Percentiles rank a stretch among this genome's conserved stretches.
Evolutionary conservation across 2,888 invertebrate species (phyloP).

Genomic region (Trissonchulus latispiculum): DNA sequence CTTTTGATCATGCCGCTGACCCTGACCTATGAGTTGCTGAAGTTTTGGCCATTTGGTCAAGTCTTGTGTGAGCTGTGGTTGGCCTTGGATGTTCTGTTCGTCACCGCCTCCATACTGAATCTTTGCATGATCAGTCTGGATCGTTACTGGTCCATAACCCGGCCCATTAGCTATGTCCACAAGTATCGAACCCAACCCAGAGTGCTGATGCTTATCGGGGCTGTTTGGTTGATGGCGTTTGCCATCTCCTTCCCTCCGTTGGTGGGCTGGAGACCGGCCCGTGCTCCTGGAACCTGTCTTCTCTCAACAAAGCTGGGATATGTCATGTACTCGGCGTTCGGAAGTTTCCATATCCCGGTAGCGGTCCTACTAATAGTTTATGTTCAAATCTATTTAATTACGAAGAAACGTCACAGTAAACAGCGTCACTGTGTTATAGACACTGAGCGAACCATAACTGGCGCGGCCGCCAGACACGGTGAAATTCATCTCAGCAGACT

Average conservation of each 20-base stretch:
- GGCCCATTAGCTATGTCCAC: background rate
- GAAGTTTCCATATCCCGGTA: slow-evolving; percentile 95
- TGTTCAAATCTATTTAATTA: slow-evolving; percentile 67
- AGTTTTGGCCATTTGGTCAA: too few species aligned
- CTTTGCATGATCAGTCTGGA: too few species aligned
- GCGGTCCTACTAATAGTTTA: slow-evolving; percentile 98
- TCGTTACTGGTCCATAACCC: slow-evolving; percentile 3
- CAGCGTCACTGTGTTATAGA: too few species aligned
- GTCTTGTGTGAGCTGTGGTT: too few species aligned
- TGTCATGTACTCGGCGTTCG: slow-evolving; percentile 88
- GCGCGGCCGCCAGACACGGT: too few species aligned
- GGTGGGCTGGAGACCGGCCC: slow-evolving; percentile 10
- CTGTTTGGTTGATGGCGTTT: background rate
- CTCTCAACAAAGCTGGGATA: slow-evolving; percentile 85
- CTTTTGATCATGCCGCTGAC: too few species aligned
- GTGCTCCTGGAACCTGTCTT: slow-evolving; percentile 34
- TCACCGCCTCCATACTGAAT: too few species aligned
- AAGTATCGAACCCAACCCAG: background rate
- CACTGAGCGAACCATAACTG: too few species aligned
- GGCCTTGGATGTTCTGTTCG: too few species aligned
- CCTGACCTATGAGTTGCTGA: too few species aligned
- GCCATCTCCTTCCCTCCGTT: slow-evolving; percentile 16
- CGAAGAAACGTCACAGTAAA: background rate
- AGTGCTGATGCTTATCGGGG: background rate
- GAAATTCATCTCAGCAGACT: too few species aligned